Evolutionary conservation across 35 echinoderm and acorn worm species (phyloP).

Genomic region (Ophiothrix spiculata): DNA sequence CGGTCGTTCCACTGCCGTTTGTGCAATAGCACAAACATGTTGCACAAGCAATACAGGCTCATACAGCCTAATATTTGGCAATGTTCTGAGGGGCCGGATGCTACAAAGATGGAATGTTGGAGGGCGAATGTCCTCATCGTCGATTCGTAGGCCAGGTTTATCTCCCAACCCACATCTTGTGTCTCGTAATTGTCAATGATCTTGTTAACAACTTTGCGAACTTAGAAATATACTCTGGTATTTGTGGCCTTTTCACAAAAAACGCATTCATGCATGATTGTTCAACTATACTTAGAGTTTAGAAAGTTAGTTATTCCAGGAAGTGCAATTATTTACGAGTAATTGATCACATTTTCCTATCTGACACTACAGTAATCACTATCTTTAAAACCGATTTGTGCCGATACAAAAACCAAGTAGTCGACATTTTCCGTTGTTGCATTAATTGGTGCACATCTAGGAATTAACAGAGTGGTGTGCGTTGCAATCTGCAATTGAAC

Average conservation of each 20-base stretch:
- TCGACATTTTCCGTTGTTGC: too few relatives aligned
- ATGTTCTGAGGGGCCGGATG: not conserved
- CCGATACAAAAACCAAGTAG: too few relatives aligned
- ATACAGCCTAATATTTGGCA: not conserved
- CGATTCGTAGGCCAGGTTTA: not conserved
- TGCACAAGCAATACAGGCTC: not conserved
- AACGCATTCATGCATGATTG: too few relatives aligned
- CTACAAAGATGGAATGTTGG: not conserved
- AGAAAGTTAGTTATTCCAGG: too few relatives aligned
- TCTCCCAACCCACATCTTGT: not conserved
- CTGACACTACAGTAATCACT: too few relatives aligned
- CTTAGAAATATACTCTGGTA: not conserved
- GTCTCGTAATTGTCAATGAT: not conserved
- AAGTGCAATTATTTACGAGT: too few relatives aligned
- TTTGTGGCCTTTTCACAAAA: not conserved
- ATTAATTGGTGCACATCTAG: too few relatives aligned
- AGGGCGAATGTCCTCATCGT: not conserved
- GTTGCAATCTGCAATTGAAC: too few relatives aligned
- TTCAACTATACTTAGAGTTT: too few relatives aligned
- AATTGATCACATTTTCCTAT: too few relatives aligned
- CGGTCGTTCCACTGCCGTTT: not conserved
- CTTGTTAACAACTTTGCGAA: not conserved
- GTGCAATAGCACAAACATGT: not conserved
- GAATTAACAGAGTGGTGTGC: too few relatives aligned
- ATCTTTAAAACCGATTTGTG: too few relatives aligned